Evolutionary conservation across 2,113 vertebrate genomes (phyloP), one percentile per base, ranked within the genome.

Genomic region (Aspiorhynchus laticeps): DNA sequence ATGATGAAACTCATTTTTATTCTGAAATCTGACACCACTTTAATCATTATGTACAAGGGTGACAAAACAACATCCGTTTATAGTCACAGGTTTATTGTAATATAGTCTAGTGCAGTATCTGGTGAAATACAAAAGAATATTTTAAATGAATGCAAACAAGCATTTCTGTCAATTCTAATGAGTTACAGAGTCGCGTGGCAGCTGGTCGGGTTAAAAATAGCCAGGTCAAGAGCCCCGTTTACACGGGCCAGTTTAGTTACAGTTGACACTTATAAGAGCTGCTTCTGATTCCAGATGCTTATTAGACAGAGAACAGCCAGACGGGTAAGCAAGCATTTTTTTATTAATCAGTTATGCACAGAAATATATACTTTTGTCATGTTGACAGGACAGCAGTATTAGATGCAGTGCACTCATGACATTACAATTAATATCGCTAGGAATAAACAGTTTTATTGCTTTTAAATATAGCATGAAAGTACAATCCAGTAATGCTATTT

Each of bases 221-320:
- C 48, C 14, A 5, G n/a, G 69, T 53, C 38, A 53, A 82, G 53
- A 56, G 74, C 59, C 87, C 85, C 69, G 65, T 51, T 90, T 85
- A 88, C 83, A 81, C 15, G 80, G 86, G 77, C 48, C 84, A 81
- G 85, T 87, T 88, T 81, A 89, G 80, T 88, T 91, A 89, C 89
- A 87, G 63, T 71, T 80, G 80, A 75, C 88, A 88, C 67, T 43
- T 53, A 89, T 63, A 88, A 67, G 73, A 88, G 83, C 38, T 82
- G 85, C 41, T 26, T 71, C 61, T 73, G 43, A 77, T n/a, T 69
- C 46, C 83, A 65, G 53, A 53, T n/a, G 63, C 56, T 75, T 33
- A 86, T 80, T 86, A 56, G 65, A 31, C 82, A 65, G 31, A 48
- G 75, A 56, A 71, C 86, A 71, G 69, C 56, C 46, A 65, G 77